Percentiles rank a stretch among this genome's conserved stretches.
phyloP scores from a whole-genome alignment of 2,888 invertebrate species.

The Clusia tigrina region DNA sequence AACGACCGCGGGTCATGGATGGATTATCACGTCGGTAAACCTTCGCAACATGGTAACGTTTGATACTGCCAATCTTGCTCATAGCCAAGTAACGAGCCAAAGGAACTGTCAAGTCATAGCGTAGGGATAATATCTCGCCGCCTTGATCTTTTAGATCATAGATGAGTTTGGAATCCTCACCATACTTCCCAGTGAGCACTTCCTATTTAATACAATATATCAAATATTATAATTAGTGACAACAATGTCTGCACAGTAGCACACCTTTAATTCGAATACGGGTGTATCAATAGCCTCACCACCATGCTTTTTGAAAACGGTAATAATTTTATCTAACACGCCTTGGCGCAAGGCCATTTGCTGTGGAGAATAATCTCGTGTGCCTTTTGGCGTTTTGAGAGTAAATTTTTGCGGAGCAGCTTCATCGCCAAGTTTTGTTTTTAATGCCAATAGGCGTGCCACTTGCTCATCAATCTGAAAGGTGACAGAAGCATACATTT shows the following conservation, averaged over 20 bases:
- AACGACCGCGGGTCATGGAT: conserved; percentile 93
- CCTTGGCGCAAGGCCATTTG: conserved; percentile 92
- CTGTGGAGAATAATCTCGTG: conserved; percentile 91
- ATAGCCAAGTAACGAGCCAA: conserved; percentile 97
- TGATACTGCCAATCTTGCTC: conserved; percentile 93
- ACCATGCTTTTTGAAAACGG: conserved; percentile 94
- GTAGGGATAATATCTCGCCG: conserved; percentile 92
- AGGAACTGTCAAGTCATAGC: conserved; percentile 98
- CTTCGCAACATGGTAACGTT: conserved; percentile 98
- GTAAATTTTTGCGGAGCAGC: conserved; percentile 78
- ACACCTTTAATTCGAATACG: conserved; percentile 94
- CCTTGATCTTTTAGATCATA: conserved; percentile 99
- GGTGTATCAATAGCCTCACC: conserved; percentile 99
- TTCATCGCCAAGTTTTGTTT: conserved; percentile 75
- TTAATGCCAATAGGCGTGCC: conserved; percentile 79
- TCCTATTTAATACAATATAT: conserved; percentile 70
- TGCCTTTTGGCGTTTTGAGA: conserved; percentile 92
- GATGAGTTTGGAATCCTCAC: conserved; percentile 98
- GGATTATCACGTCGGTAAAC: conserved; percentile 98
- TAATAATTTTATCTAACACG: conserved; percentile 85
- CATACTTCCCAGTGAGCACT: conserved; percentile 98
- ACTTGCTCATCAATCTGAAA: conserved; percentile 86
- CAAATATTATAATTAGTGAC: not conserved
- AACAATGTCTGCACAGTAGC: not conserved
- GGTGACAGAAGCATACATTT: conserved; percentile 14